These are phyloP conservation scores for Sicus ferrugineus DNA, from an alignment of 2,888 invertebrate genomes.

Conservation along the genomic window DNA sequence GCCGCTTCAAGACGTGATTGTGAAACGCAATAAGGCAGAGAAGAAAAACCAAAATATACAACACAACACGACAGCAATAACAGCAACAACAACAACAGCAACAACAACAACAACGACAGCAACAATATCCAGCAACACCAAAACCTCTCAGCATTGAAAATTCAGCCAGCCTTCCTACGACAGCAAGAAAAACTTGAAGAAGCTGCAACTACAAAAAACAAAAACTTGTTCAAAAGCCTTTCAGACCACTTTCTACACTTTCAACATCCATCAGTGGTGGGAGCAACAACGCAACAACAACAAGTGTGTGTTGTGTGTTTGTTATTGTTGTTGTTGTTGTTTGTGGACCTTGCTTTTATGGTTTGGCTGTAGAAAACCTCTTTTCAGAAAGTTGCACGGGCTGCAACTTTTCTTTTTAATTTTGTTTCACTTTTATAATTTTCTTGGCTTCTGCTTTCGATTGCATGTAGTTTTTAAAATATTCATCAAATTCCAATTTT, in stretches of 20 bases:
- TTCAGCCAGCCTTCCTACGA: not conserved
- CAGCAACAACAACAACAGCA: slow-evolving; percentile 25
- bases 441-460: not conserved
- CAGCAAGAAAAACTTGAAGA: slow-evolving; percentile 11
- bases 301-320: not conserved
- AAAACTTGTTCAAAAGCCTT: slow-evolving; percentile 26
- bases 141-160: not conserved
- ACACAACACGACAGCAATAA: slow-evolving; percentile 27
- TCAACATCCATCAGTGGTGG: slow-evolving; percentile 12
- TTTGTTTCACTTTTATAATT: no score
- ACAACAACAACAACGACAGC: slow-evolving; percentile 19
- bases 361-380: not conserved
- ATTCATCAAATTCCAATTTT: slow-evolving; percentile 2
- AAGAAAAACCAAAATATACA: slow-evolving; percentile 20
- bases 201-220: slow-evolving; percentile 28
- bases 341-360: not conserved
- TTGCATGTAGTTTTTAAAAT: not conserved
- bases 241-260: slow-evolving; percentile 33
- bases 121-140: slow-evolving; percentile 11
- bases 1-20: not conserved
- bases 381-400: not conserved
- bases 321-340: not conserved
- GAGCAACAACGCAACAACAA: not conserved
- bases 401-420: no score
- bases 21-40: not conserved